phyloP scores from a whole-genome alignment of 2,113 vertebrate species.

The Ochotona princeps region DNA sequence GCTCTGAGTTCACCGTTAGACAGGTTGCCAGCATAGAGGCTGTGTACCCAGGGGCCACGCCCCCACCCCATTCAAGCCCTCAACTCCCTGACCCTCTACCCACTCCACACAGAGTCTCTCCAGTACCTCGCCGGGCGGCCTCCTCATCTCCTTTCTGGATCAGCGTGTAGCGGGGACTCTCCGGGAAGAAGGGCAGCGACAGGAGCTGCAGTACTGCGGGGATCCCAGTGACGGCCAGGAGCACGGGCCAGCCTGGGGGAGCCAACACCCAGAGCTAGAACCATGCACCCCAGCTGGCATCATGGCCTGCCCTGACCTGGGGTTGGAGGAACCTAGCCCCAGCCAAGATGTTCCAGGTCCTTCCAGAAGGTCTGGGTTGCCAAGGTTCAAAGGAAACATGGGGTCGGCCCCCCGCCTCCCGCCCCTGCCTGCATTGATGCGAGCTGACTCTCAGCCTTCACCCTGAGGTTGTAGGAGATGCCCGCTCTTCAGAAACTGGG shows the following conservation, averaged over 20 bases:
- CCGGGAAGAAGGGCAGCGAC: slow-evolving; percentile 88
- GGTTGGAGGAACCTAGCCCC: background rate
- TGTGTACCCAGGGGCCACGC: background rate
- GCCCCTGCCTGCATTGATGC: too few species aligned
- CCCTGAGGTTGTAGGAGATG: too few species aligned
- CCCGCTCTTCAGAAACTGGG: too few species aligned
- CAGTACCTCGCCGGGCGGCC: slow-evolving; percentile 83
- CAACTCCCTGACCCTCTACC: too few species aligned
- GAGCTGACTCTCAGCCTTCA: too few species aligned
- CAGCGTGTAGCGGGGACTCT: slow-evolving; percentile 89
- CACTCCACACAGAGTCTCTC: too few species aligned
- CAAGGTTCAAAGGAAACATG: too few species aligned
- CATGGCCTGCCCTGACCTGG: background rate
- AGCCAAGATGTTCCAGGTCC: background rate
- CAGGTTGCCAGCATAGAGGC: background rate
- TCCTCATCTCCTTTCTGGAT: slow-evolving; percentile 85
- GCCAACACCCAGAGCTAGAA: slow-evolving; percentile 76
- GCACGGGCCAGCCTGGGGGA: slow-evolving; percentile 89
- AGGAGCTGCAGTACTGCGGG: slow-evolving; percentile 85
- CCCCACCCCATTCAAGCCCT: background rate
- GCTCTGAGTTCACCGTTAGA: too few species aligned
- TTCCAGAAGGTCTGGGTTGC: too few species aligned
- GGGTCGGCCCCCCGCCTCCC: too few species aligned
- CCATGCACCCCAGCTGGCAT: too few species aligned
- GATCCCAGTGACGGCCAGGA: slow-evolving; percentile 86